phyloP scores from a whole-genome alignment of 2,113 vertebrate species.

The Tenebrosternarchus preto region DNA sequence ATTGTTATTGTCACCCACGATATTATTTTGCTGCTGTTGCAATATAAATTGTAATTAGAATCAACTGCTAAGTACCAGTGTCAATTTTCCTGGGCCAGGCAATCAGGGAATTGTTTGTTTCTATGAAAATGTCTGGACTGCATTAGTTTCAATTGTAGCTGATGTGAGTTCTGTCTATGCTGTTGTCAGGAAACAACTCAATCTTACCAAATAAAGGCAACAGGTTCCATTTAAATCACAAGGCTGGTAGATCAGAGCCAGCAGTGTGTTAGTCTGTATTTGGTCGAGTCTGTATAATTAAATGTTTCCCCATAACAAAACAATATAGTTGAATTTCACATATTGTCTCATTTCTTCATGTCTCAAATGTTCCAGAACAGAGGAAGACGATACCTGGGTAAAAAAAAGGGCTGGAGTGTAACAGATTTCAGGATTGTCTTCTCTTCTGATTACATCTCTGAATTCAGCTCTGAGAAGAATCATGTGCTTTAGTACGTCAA shows the following conservation, averaged over 20 bases:
- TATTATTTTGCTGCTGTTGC: constrained; percentile 11
- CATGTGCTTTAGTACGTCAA: no score
- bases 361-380: not conserved
- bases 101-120: constrained; percentile 20
- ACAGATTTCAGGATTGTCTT: no score
- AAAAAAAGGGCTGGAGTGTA: no score
- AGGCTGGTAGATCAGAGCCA: constrained; percentile 11
- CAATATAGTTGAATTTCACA: constrained; percentile 18
- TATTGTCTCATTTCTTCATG: not conserved
- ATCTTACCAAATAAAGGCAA: constrained; percentile 41
- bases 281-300: constrained; percentile 25
- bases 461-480: no score
- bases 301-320: constrained; percentile 13
- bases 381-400: not conserved
- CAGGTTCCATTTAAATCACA: constrained; percentile 26
- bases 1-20: not conserved
- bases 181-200: constrained; percentile 31
- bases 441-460: no score
- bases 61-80: constrained; percentile 68
- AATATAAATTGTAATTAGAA: constrained; percentile 61
- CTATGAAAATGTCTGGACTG: constrained; percentile 22
- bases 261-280: constrained; percentile 12
- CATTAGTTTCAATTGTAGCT: constrained; percentile 36
- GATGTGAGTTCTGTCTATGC: constrained; percentile 20
- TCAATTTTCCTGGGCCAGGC: constrained; percentile 50